These are phyloP conservation scores for Alitta virens DNA, from an alignment of 2,888 invertebrate genomes.

Conservation along the genomic window DNA sequence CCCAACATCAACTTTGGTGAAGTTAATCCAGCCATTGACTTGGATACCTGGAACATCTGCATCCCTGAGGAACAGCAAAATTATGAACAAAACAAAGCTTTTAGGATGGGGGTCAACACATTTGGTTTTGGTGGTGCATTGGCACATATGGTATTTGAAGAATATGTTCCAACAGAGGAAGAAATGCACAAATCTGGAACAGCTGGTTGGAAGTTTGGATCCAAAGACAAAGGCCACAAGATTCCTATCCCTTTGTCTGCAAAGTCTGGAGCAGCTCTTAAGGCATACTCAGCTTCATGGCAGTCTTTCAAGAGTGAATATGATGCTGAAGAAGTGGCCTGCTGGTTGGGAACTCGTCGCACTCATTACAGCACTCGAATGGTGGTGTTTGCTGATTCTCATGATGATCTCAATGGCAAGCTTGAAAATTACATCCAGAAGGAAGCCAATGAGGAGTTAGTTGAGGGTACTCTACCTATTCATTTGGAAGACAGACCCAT, in stretches of 20 bases:
- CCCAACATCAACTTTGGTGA: conserved; percentile 19
- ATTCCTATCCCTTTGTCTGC: conserved; percentile 19
- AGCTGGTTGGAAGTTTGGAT: conserved; percentile 23
- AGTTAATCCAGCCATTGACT: background rate
- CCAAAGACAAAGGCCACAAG: conserved; percentile 4
- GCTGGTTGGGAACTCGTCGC: conserved; percentile 16
- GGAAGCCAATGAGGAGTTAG: conserved; percentile 6
- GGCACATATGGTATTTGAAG: conserved; percentile 24
- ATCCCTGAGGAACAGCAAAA: conserved; percentile 13
- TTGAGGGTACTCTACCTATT: conserved; percentile 7
- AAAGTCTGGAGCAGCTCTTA: conserved; percentile 17
- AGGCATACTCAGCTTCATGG: conserved; percentile 14
- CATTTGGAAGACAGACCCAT: conserved; percentile 8
- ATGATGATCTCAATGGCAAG: conserved; percentile 9
- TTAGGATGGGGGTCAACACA: conserved; percentile 19
- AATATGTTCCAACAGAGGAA: conserved; percentile 8
- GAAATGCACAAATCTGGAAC: background rate
- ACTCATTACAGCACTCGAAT: conserved; percentile 17
- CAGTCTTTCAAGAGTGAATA: conserved; percentile 8
- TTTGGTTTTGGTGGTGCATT: conserved; percentile 26
- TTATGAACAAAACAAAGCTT: conserved; percentile 10
- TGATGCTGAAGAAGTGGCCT: conserved; percentile 20
- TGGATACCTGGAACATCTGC: conserved; percentile 4
- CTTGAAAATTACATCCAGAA: conserved; percentile 9
- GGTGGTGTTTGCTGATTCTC: conserved; percentile 17